Conservation (phyloP, 2,113 vertebrate genomes). For the Anhinga anhinga region DNA sequence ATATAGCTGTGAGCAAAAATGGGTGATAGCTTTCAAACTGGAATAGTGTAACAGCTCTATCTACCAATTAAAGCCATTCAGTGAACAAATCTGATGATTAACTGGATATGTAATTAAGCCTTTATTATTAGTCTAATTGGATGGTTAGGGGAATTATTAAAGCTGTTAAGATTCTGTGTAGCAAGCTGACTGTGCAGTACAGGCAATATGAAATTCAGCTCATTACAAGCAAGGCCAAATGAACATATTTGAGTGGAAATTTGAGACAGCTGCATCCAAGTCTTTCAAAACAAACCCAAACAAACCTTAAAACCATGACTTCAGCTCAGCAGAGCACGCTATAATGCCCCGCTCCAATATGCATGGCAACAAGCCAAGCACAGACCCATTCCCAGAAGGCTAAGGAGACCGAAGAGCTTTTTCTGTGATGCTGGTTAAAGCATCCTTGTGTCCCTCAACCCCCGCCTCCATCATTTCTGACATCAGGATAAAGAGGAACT, state of each 20-base stretch:
- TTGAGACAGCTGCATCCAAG: slow-evolving; percentile 27
- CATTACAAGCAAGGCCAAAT: slow-evolving; percentile 57
- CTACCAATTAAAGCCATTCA: slow-evolving; percentile 57
- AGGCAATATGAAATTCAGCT: slow-evolving; percentile 61
- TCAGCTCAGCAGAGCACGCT: background rate
- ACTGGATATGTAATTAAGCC: slow-evolving; percentile 70
- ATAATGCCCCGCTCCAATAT: background rate
- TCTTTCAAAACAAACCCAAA: slow-evolving; percentile 54
- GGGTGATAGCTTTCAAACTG: slow-evolving; percentile 33
- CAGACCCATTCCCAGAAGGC: background rate
- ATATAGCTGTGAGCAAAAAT: slow-evolving; percentile 37
- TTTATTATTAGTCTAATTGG: slow-evolving; percentile 72
- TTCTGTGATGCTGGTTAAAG: background rate
- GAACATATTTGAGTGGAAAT: slow-evolving; percentile 51
- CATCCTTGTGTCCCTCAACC: background rate
- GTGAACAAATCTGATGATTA: slow-evolving; percentile 67
- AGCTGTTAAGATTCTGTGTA: slow-evolving; percentile 63
- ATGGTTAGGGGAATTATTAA: slow-evolving; percentile 72
- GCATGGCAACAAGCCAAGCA: background rate
- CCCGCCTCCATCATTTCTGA: background rate
- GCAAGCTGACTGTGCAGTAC: slow-evolving; percentile 50
- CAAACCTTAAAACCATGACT: slow-evolving; percentile 17
- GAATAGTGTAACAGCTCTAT: slow-evolving; percentile 55
- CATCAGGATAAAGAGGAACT: background rate
- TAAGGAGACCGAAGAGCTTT: background rate